Evolutionary conservation across 2,797 vertebrate genomes (phyloP), one percentile per base, ranked within the genome.

Genomic region (Eutrigla gurnardus): DNA sequence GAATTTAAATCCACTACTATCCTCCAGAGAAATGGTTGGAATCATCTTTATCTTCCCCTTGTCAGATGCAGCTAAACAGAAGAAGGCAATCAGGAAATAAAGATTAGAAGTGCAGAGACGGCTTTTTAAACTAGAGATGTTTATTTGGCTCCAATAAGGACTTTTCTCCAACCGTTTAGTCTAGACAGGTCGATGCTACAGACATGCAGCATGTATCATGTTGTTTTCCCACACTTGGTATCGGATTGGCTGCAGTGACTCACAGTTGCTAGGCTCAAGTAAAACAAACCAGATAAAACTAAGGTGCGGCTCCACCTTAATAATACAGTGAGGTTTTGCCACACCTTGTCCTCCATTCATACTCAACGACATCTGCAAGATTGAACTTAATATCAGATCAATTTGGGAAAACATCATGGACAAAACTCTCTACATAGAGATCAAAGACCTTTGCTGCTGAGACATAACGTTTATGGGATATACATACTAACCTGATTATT

Each of bases 291-390:
- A 80, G 77, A 84, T 85, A 75, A 86, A 89, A 75, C 55, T 45
- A 49, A 86, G 92, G 89, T 74, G 89, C 78, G 89, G 77, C 75
- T 55, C 55, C 40, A 43, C 18, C 63, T 32, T 84, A 80, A 91
- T 79, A 73, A 82, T 14, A 66, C 64, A 55, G 74, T 65, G 15
- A 12, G 53, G 37, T 42, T 43, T 17, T 8, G 58, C 46, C 88
- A 88, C 87, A 89, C 88, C 87, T 88, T 76, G 59, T 60, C 25
- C 37, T 66, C 52, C 40, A 67, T 78, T 82, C 78, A 73, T 12
- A 32, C 47, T 50, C 36, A 15, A 3, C 2, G 0, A 75, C 33
- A 62, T 37, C 54, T 67, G 2, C 57, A 9, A 76, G 61, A 74
- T 13, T 70, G 15, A 68, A 66, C 5, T 57, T 52, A 52, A 60